phyloP scores from a whole-genome alignment of 2,888 invertebrate genomes.

The Masnerella sp. region DNA sequence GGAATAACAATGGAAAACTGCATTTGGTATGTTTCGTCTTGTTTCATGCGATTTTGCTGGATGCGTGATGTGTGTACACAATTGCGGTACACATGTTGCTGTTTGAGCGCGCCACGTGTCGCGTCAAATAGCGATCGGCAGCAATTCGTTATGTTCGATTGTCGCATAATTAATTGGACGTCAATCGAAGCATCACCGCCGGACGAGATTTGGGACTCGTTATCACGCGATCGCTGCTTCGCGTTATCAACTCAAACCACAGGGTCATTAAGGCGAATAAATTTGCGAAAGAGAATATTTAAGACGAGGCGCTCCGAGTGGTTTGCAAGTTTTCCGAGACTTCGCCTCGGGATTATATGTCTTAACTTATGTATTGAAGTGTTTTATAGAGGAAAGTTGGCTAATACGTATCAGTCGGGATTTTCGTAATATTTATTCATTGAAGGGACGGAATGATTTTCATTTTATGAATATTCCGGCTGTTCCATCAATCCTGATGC shows the following conservation, averaged over 20 bases:
- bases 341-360: conserved; percentile 37
- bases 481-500: conserved; percentile 13
- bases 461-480: conserved; percentile 34
- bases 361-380: conserved; percentile 46
- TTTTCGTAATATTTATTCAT: conserved; percentile 40
- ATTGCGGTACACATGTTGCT: too few relatives aligned
- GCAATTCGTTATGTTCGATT: too few relatives aligned
- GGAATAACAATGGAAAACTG: too few relatives aligned
- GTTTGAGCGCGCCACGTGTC: too few relatives aligned
- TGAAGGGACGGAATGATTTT: conserved; percentile 24
- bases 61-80: too few relatives aligned
- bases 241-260: conserved; percentile 17
- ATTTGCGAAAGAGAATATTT: conserved; percentile 33
- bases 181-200: too few relatives aligned
- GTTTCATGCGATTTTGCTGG: too few relatives aligned
- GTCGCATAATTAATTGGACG: too few relatives aligned
- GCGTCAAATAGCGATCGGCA: too few relatives aligned
- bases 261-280: conserved; percentile 32
- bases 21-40: too few relatives aligned
- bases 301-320: conserved; percentile 18
- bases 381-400: conserved; percentile 35
- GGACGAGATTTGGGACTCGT: too few relatives aligned
- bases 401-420: conserved; percentile 31
- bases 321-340: conserved; percentile 32
- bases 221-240: neutral